Conservation (phyloP, 2,888 invertebrate genomes). For the Stenchaetothrips biformis region DNA sequence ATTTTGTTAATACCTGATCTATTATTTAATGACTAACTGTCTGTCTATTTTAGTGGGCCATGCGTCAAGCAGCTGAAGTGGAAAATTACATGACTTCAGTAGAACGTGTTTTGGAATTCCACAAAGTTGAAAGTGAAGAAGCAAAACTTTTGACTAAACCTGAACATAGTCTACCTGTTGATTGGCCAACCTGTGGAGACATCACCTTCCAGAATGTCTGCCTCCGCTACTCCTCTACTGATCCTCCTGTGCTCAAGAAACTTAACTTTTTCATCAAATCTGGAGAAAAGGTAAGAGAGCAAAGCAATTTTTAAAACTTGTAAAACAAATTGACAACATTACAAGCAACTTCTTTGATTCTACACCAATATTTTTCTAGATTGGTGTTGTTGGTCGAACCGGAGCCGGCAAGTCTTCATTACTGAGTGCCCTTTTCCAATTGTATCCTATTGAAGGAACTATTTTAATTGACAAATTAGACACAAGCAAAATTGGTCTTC, state of each 20-base stretch:
- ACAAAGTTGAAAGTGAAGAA: constrained; percentile 57
- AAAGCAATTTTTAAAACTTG: constrained; percentile 51
- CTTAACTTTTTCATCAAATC: constrained; percentile 60
- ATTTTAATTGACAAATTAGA: constrained; percentile 76
- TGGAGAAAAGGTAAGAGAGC: constrained; percentile 54
- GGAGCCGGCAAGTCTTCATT: constrained; percentile 80
- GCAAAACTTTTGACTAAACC: constrained; percentile 36
- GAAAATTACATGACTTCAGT: constrained; percentile 88
- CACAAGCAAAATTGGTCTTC: constrained; percentile 64
- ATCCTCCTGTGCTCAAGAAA: constrained; percentile 68
- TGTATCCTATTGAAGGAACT: constrained; percentile 70
- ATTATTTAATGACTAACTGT: too few species aligned
- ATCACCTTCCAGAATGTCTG: constrained; percentile 64
- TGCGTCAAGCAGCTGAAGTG: constrained; percentile 85
- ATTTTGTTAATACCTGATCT: too few species aligned
- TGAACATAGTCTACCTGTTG: constrained; percentile 58
- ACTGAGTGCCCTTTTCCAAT: constrained; percentile 72
- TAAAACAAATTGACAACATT: neutral
- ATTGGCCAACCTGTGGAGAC: constrained; percentile 69
- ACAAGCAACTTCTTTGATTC: neutral
- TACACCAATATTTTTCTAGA: constrained; percentile 48
- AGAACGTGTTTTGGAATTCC: constrained; percentile 81
- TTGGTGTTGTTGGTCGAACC: constrained; percentile 76
- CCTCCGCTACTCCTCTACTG: constrained; percentile 65
- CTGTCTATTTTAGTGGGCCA: constrained; percentile 58